Evolutionary conservation across 2,888 invertebrate species (phyloP), one percentile per base, ranked within the genome.

Genomic region (Orthosia incerta): DNA sequence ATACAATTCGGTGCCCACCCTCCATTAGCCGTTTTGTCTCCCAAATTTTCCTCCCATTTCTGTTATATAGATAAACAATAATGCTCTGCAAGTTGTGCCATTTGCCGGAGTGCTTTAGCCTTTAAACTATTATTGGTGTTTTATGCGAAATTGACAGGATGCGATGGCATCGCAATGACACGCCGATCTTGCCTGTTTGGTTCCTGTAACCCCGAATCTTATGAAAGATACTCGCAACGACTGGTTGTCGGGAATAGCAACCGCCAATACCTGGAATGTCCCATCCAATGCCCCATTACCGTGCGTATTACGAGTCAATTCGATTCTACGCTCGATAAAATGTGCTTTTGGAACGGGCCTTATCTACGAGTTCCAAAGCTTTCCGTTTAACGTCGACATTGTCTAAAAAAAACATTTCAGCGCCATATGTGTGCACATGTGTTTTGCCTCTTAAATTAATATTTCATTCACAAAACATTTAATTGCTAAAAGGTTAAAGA

Each of bases 401-500:
- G 12, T 51, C 45, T n/a, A 12, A 16, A 31, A 31, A 31, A 31
- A 31, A 31, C 5, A 31, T 31, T 5, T 31, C 31, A 26, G 31
- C 31, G 31, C 31, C 31, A 31, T 31, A 0, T 31, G 31, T 31
- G 31, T 31, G 31, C 5, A n/a, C 31, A 31, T 12, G 4, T n/a
- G 13, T 31, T 16, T 46, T 15, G 26, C 13, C 16, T 68, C 2
- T 53, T 16, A 15, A 46, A 31, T 56, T 1, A 66, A 26, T 4
- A 46, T n/a, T 45, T 65, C 18, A 61, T 60, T 31, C 18, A 51
- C 15, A 45, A 64, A 50, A 26, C 16, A 39, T 70, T 48, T 70
- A 4, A 55, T 71, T 23, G 31, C 48, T 16, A n/a, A n/a, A n/a
- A 7, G 18, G 46, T 31, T n/a, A 7, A 31, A 16, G 4, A 72